Percentiles rank a stretch among this genome's conserved stretches.
Evolutionary conservation across 2,888 invertebrate genomes (phyloP).

Genomic region (Campopleginae sp.): DNA sequence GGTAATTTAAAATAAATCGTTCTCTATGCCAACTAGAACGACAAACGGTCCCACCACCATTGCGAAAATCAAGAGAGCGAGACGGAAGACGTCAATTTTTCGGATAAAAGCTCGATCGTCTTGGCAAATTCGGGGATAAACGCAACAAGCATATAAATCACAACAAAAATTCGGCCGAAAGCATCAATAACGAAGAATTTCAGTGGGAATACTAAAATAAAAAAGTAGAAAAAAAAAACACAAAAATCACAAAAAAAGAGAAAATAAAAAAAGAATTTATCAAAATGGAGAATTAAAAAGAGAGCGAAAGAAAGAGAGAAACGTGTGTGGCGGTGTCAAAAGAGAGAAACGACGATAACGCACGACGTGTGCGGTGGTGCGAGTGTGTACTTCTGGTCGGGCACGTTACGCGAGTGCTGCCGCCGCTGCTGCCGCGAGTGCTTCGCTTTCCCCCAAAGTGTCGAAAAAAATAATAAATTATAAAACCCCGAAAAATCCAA

Average conservation of each 20-base stretch:
- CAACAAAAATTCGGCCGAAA: constrained; percentile 10
- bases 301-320: constrained; percentile 20
- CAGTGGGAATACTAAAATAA: constrained; percentile 2
- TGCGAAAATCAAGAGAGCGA: constrained; percentile 55
- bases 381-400: constrained; percentile 52
- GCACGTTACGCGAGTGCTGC: constrained; percentile 53
- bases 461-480: constrained; percentile 60
- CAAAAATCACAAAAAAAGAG: neutral
- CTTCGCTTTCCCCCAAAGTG: constrained; percentile 48
- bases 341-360: constrained; percentile 61
- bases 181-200: constrained; percentile 3
- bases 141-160: constrained; percentile 19
- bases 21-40: constrained; percentile 48
- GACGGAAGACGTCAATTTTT: constrained; percentile 36
- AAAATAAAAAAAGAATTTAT: constrained; percentile 13
- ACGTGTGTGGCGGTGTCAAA: constrained; percentile 62
- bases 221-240: neutral
- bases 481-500: constrained; percentile 72
- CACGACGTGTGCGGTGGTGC: constrained; percentile 47
- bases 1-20: constrained; percentile 51
- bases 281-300: constrained; percentile 17
- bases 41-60: constrained; percentile 51
- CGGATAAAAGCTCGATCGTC: constrained; percentile 27
- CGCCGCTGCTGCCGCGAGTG: constrained; percentile 58
- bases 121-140: neutral